Evolutionary conservation across 2,797 vertebrate genomes (phyloP).

Genomic region (Alectoris magna): DNA sequence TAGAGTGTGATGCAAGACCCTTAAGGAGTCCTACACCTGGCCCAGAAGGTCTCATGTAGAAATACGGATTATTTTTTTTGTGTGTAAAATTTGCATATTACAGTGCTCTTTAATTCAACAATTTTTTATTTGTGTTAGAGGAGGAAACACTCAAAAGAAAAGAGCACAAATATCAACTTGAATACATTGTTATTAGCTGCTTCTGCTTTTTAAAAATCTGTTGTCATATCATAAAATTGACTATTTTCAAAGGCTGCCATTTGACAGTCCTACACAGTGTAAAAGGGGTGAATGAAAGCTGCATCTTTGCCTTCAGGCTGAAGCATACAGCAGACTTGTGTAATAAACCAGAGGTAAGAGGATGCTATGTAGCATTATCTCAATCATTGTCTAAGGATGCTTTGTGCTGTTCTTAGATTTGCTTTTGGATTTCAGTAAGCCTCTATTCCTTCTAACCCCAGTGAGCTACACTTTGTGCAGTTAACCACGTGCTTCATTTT

Average conservation of each 20-base stretch:
- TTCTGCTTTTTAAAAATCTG: not conserved
- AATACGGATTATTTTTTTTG: not conserved
- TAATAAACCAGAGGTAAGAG: not conserved
- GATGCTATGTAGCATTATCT: not conserved
- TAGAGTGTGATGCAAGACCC: not conserved
- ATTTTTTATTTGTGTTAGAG: not conserved
- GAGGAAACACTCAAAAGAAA: not conserved
- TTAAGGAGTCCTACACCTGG: not conserved
- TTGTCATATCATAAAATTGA: constrained; percentile 45
- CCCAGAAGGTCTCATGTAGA: fast-evolving
- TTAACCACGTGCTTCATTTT: not conserved
- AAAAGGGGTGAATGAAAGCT: constrained; percentile 29
- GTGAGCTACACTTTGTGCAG: not conserved
- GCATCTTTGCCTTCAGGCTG: constrained; percentile 20
- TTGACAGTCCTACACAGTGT: constrained; percentile 18
- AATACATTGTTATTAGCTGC: constrained; percentile 1
- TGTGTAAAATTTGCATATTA: not conserved
- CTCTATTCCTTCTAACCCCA: not conserved
- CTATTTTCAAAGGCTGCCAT: constrained; percentile 20
- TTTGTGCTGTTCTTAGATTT: not conserved
- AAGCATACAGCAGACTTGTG: not conserved
- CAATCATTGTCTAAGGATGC: not conserved
- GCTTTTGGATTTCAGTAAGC: constrained; percentile 10
- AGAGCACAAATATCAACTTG: not conserved
- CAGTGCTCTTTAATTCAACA: not conserved